A percentile compares a stretch with the other conserved stretches of the same genome.
Evolutionary conservation across 2,797 vertebrate genomes (phyloP).

Genomic region (Lepus oiostolus): DNA sequence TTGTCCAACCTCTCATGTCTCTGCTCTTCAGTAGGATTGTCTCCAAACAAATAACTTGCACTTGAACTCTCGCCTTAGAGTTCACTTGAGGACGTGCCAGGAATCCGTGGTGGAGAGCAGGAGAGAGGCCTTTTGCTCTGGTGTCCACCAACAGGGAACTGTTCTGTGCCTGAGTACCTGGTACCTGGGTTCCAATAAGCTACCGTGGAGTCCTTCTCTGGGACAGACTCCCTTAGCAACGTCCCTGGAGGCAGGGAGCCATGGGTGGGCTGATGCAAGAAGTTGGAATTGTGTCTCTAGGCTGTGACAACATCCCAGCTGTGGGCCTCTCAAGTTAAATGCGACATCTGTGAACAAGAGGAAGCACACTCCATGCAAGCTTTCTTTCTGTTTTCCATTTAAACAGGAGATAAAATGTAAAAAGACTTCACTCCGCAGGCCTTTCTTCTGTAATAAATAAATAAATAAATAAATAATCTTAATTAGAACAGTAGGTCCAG

Average conservation of each 20-base stretch:
- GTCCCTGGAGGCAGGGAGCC: conserved; percentile 59
- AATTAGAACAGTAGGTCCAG: neutral
- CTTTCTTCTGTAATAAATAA: neutral
- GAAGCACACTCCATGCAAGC: neutral
- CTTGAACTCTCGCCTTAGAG: neutral
- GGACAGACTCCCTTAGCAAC: conserved; percentile 43
- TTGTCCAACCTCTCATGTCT: neutral
- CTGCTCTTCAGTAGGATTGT: neutral
- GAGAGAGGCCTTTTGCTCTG: too few relatives aligned
- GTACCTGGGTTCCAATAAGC: neutral
- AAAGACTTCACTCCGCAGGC: neutral
- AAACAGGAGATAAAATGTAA: neutral
- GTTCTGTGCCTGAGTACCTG: neutral
- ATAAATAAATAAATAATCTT: neutral
- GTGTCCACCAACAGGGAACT: neutral
- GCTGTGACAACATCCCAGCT: neutral
- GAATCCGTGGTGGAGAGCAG: accelerated
- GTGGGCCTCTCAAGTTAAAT: conserved; percentile 19
- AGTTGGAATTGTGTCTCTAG: conserved; percentile 41
- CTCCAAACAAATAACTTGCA: neutral
- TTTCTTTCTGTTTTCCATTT: neutral
- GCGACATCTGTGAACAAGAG: neutral
- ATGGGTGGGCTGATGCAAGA: conserved; percentile 65
- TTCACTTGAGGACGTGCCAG: neutral
- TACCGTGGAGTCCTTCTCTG: neutral